These are phyloP conservation scores for Pterophyllum scalare DNA, from an alignment of 2,113 vertebrate species.

Conservation along the genomic window DNA sequence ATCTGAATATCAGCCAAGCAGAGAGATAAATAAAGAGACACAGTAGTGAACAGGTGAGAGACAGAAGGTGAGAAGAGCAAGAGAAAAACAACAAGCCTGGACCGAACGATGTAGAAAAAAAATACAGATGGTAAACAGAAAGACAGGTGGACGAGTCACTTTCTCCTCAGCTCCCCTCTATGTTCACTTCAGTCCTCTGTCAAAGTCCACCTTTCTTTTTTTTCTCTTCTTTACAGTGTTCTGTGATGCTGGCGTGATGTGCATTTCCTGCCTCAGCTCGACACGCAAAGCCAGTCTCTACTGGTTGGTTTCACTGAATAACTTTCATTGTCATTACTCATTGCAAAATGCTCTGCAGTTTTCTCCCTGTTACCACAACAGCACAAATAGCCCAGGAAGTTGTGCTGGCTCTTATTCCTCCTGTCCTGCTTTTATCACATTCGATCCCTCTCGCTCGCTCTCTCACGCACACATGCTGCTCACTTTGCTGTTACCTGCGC, in stretches of 20 bases:
- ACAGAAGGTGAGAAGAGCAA: not conserved
- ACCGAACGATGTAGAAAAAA: conserved; percentile 9
- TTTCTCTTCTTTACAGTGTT: not conserved
- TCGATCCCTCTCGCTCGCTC: not conserved
- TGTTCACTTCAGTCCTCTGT: not conserved
- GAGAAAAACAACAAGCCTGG: not conserved
- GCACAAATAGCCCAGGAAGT: conserved; percentile 27
- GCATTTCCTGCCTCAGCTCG: conserved; percentile 50
- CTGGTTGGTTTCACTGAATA: conserved; percentile 49
- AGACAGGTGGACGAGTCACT: not conserved
- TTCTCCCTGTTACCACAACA: conserved; percentile 39
- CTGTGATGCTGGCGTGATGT: conserved; percentile 15
- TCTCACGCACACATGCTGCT: not conserved
- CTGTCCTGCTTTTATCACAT: conserved; percentile 1
- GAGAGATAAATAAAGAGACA: conserved; percentile 28
- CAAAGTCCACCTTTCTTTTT: not conserved
- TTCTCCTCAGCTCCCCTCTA: not conserved
- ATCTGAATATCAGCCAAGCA: conserved; percentile 49
- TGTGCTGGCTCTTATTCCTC: not conserved
- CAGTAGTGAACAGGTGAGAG: conserved; percentile 11
- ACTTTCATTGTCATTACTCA: conserved; percentile 47
- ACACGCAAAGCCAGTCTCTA: conserved; percentile 30
- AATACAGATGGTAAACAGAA: not conserved
- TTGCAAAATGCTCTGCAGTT: conserved; percentile 40
- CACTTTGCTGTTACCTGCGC: not conserved